Evolutionary conservation across 2,113 vertebrate species (phyloP), one percentile per base, ranked within the genome.

Genomic region (Petroica traversi): DNA sequence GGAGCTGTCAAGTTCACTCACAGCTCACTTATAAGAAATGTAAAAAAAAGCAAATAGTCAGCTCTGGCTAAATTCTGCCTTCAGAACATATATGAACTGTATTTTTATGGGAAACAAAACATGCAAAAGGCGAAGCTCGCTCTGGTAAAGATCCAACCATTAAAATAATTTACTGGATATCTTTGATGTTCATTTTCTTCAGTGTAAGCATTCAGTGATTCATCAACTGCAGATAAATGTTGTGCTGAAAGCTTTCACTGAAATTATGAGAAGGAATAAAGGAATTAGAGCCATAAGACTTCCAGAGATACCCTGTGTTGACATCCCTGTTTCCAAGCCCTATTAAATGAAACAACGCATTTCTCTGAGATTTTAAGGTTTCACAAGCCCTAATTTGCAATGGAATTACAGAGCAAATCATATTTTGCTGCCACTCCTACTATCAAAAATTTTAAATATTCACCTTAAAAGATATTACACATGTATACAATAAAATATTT

Each of bases 331-430:
- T 95, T 92, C 93, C 68, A 94, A 91, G 66, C 72, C 75, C 89
- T 41, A 38, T 82, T 76, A 94, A 96, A 92, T 49, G 81, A 92
- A 96, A 90, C 38, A 72, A 86, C 59, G 54, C 13, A 36, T 85
- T 96, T 92, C 63, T 68, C 72, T 73, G 71, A 86, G 46, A 52
- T 75, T 84, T 95, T 69, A 93, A 94, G 85, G 58, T 93, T 94
- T 92, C 31, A 58, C 63, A 84, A 92, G 84, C 68, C 72, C 75
- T 82, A 80, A 73, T 84, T 97, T 94, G 83, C 74, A 87, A 61
- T 61, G 40, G 86, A 92, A 97, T 95, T 94, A 94, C 22, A 40
- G 73, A 94, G 71, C 41, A 98, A 97, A 97, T 97, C 86, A 89
- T 84, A 76, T 95, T 97, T 97, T 78, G 87, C 92, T 88, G 91